Evolutionary conservation across 2,888 invertebrate species (phyloP).

Genomic region (Torymus texanus): DNA sequence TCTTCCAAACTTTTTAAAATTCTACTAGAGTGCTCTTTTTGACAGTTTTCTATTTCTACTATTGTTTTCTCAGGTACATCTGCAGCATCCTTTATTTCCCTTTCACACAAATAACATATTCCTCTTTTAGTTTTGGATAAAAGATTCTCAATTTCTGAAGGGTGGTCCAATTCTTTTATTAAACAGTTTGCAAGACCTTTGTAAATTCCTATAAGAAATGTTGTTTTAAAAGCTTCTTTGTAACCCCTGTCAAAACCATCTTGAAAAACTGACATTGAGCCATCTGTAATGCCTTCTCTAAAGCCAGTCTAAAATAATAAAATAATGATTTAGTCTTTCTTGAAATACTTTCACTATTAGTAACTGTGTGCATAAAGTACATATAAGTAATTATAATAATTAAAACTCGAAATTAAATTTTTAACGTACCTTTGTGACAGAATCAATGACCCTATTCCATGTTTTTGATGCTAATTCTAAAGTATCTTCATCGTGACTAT

Average conservation of each 20-base stretch:
- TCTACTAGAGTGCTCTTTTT: constrained; percentile 64
- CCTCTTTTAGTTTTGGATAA: constrained; percentile 66
- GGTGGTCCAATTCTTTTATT: constrained; percentile 60
- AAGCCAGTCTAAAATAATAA: constrained; percentile 78
- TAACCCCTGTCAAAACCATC: constrained; percentile 84
- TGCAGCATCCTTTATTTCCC: constrained; percentile 52
- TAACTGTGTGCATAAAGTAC: too few relatives aligned
- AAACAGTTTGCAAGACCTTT: constrained; percentile 70
- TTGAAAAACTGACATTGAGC: constrained; percentile 81
- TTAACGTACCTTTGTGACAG: constrained; percentile 60
- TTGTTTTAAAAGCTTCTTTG: constrained; percentile 80
- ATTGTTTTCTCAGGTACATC: constrained; percentile 59
- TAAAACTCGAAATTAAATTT: too few relatives aligned
- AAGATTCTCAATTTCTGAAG: constrained; percentile 62
- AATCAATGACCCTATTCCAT: constrained; percentile 65
- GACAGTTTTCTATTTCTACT: constrained; percentile 64
- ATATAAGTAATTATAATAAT: too few relatives aligned
- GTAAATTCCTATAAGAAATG: constrained; percentile 78
- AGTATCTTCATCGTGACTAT: constrained; percentile 61
- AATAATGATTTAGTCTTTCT: too few relatives aligned
- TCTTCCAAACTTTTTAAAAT: constrained; percentile 63
- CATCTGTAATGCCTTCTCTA: constrained; percentile 82
- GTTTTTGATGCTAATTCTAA: constrained; percentile 66
- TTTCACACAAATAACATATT: constrained; percentile 66
- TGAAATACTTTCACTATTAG: too few relatives aligned